Base-by-base conservation (phyloP, 2,888 invertebrate species). In the Epinotia bilunana region DNA sequence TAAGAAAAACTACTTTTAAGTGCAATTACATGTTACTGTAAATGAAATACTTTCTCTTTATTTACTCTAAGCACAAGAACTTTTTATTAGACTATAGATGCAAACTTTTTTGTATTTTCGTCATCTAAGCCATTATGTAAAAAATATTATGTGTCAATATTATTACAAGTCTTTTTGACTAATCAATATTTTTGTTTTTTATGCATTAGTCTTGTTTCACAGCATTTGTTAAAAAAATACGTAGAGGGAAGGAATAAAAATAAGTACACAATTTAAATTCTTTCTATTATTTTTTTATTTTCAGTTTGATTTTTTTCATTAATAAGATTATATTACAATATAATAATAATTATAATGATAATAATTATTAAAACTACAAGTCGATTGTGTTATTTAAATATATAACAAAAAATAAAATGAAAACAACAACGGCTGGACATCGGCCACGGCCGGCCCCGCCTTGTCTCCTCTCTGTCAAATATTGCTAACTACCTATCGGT, bases 301-400 rank as follows among this genome's bases (percentile, higher is more conserved):
- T 91, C 92, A 89, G 91, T 92, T 94, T 93, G 91, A 93, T 93
- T 94, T 92, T 82, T 91, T 93, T 94, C 91, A 92, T 93, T 93
- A 94, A 93, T 94, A 93, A 92, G 94, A 94, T 94, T 94, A 94
- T 94, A 93, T 93, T 94, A 94, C 94, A 94, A 93, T 94, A 94
- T 91, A 90, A 89, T 90, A 91, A 91, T 93, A 77, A 75, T 77
- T 76, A 78, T 93, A 92, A 93, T 92, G 91, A 92, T 93, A 94
- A 94, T 94, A 93, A 92, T 93, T 91, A 92, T 90, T 90, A 93
- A 91, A 92, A 92, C 93, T 94, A 94, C 90, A 93, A 92, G 93
- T 93, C 91, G 92, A 90, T 91, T 91, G 94, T 93, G 91, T 92
- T 91, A 91, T 91, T 91, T 91, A 94, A 94, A 94, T 94, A 94